Evolutionary conservation across 2,113 vertebrate genomes (phyloP), one percentile per base, ranked within the genome.

Genomic region (Typhlomys cinereus): DNA sequence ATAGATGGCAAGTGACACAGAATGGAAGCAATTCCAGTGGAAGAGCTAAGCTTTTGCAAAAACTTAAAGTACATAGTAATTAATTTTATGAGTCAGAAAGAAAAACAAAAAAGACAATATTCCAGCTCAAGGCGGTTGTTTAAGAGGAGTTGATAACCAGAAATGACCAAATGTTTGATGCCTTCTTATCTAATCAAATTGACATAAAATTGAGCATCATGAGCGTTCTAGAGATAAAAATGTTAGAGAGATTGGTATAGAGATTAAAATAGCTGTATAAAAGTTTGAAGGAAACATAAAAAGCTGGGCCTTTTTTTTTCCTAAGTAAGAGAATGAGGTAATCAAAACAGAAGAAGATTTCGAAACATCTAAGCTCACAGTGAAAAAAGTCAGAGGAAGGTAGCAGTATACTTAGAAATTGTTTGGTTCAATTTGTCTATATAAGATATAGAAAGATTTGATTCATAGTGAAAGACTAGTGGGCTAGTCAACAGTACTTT

Each of bases 301-400:
- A 50, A 69, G 31, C 27, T 67, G 27, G 29, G 75, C 25, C 44
- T 59, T 61, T 27, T 61, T 29, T 74, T 2, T 13, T 62, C n/a
- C 46, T 70, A 76, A 82, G 25, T 14, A 34, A 5, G 18, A 9
- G n/a, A 78, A 62, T 84, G 54, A 75, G 34, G n/a, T 46, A 75
- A 92, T 85, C 79, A 78, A 71, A 71, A 48, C 11, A 34, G 6
- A 5, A 27, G 67, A 71, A 71, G 5, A 36, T 48, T 44, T 23
- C 3, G 15, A 25, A 12, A 1, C 31, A 4, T 10, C 1, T 70
- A 27, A 44, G 23, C 2, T 23, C 50, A 0, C 59, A 54, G 9
- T 67, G 66, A 85, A 15, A 25, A 75, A 71, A 61, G 21, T 1
- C 18, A 20, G n/a, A 79, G 7, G 5, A 31, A 88, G 50, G 18